Evolutionary conservation across 2,797 vertebrate species (phyloP), one percentile per base, ranked within the genome.

Genomic region (Paratrypauchen microcephalus): DNA sequence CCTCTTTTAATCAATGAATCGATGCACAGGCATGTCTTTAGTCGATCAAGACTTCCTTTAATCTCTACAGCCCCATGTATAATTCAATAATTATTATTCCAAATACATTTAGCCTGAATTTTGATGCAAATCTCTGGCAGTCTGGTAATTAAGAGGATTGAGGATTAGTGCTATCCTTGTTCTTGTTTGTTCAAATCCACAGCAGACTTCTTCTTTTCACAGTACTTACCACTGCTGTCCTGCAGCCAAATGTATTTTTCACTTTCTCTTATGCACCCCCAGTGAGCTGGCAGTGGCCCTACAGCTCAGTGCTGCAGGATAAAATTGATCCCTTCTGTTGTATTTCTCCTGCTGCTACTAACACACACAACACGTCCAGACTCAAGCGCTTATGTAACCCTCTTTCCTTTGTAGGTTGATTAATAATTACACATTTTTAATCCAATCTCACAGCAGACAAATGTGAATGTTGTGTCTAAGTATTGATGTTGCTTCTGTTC

Each of bases 361-460:
- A 79, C 21, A 72, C 70, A 41, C 7, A n/a, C 58, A 18, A 56
- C 30, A 72, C n/a, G 52, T 65, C 45, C 52, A 4, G 1, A 0
- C 58, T 60, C 30, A 66, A 23, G 59, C 55, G 52, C 58, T 84
- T 72, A 75, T 76, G 55, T 76, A 83, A 85, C 67, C 71, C 50
- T 28, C 45, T 70, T 59, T 4, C 26, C 54, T 30, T 71, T 28
- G 68, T 66, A 68, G 58, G 55, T 72, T 81, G 68, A 76, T 13
- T 72, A 81, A 81, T 73, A 68, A 77, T 78, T 69, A 8, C 16
- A 70, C 67, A 8, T 57, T 19, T 70, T 81, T 74, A 55, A 82
- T 83, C 67, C 62, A 68, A 75, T 79, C 62, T 72, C 69, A 70
- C 19, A 47, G 67, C 18, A 74, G 58, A 76, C 78, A 36, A 74